Evolutionary conservation across 2,113 vertebrate species (phyloP).

Genomic region (Poeciliopsis retropinna): DNA sequence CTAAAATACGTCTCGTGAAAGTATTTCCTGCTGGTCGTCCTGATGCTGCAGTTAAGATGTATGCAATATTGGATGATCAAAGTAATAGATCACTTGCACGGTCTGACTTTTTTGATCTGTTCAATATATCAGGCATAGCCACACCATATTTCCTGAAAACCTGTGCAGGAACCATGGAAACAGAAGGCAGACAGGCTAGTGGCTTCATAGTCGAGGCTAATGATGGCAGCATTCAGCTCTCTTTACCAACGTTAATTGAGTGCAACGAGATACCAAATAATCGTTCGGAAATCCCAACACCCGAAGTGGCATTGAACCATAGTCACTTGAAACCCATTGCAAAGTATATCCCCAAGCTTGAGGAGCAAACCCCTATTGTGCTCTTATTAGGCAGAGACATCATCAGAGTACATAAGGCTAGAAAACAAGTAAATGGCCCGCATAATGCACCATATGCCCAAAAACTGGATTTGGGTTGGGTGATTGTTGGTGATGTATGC

Average conservation of each 20-base stretch:
- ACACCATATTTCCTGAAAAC: not conserved
- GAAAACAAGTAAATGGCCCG: not conserved
- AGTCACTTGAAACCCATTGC: not conserved
- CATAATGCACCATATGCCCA: not conserved
- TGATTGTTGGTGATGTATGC: not conserved
- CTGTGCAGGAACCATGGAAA: not conserved
- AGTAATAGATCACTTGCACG: not conserved
- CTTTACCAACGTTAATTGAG: not conserved
- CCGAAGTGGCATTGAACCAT: rapidly evolving
- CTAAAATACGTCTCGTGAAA: not conserved
- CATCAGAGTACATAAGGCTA: rapidly evolving
- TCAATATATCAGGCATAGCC: not conserved
- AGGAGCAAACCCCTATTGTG: rapidly evolving
- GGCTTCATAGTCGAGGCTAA: not conserved
- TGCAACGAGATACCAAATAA: not conserved
- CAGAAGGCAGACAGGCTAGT: not conserved
- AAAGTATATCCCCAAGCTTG: rapidly evolving
- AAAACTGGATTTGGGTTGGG: not conserved
- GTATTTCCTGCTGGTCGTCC: too few relatives aligned
- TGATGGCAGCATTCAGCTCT: not conserved
- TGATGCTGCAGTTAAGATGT: too few relatives aligned
- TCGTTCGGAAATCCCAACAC: not conserved
- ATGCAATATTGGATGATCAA: too few relatives aligned
- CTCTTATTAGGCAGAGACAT: not conserved
- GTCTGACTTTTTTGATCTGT: not conserved